Evolutionary conservation across 2,113 vertebrate genomes (phyloP).

Genomic region (Marcusenius ussheri): DNA sequence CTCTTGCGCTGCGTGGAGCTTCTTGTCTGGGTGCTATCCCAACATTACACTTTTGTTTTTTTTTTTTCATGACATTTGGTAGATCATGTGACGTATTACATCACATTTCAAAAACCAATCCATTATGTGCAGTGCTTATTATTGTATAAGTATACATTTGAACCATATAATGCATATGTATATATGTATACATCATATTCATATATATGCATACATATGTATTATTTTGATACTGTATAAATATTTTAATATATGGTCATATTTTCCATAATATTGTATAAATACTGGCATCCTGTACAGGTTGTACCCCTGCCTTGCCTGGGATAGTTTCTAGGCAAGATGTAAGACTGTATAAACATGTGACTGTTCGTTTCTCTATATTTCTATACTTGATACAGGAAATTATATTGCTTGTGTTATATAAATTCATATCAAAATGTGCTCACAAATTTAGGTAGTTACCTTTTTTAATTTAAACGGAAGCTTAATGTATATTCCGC

Average conservation of each 20-base stretch:
- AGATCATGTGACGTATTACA: neutral
- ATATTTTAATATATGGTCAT: neutral
- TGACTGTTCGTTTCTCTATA: neutral
- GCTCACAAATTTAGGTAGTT: neutral
- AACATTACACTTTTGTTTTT: neutral
- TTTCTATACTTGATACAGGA: neutral
- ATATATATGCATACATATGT: neutral
- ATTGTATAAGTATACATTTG: neutral
- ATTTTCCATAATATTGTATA: neutral
- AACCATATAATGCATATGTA: neutral
- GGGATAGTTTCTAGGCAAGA: neutral
- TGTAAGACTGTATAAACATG: neutral
- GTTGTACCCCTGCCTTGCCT: neutral
- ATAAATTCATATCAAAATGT: neutral
- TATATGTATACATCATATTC: neutral
- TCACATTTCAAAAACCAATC: constrained; percentile 3
- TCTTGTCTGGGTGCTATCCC: neutral
- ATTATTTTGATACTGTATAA: neutral
- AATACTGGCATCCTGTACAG: neutral
- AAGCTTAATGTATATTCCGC: neutral
- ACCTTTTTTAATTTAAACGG: neutral
- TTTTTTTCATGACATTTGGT: neutral
- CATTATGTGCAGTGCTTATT: neutral
- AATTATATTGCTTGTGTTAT: neutral
- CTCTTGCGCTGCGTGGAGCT: neutral